Evolutionary conservation across 2,113 vertebrate species (phyloP).

Genomic region (Rostratula benghalensis): DNA sequence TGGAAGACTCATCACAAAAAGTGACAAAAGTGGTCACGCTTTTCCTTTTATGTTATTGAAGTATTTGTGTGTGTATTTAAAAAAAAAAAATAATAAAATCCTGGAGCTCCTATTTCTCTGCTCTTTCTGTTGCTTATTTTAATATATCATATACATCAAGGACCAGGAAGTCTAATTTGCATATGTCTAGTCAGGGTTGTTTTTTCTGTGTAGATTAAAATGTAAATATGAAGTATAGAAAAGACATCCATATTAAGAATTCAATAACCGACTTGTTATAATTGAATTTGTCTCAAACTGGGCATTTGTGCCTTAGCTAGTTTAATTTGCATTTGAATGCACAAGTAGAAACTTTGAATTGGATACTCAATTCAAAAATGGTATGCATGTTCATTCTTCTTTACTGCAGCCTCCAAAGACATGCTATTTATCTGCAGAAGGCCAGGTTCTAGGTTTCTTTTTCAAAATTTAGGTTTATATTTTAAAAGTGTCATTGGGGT

Average conservation of each 20-base stretch:
- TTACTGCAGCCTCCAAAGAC: neutral
- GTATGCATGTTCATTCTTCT: neutral
- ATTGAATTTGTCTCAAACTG: slow-evolving; percentile 48
- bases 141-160: neutral
- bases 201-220: neutral
- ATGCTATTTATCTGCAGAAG: neutral
- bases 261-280: slow-evolving; percentile 20
- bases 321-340: slow-evolving; percentile 60
- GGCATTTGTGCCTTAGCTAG: slow-evolving; percentile 20
- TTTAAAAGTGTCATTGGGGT: accelerated
- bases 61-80: neutral
- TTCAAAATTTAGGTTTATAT: neutral
- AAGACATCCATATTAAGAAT: slow-evolving; percentile 12
- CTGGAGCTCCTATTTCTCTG: neutral
- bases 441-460: neutral
- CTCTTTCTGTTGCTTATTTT: neutral
- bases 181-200: neutral
- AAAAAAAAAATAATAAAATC: neutral
- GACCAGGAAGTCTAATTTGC: neutral
- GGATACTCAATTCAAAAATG: slow-evolving; percentile 42
- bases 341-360: slow-evolving; percentile 30
- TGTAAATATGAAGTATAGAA: neutral
- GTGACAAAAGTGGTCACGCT: neutral
- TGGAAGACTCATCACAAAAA: neutral
- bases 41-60: neutral